Conservation (phyloP, 2,797 vertebrate genomes). For the Smutsia gigantea region DNA sequence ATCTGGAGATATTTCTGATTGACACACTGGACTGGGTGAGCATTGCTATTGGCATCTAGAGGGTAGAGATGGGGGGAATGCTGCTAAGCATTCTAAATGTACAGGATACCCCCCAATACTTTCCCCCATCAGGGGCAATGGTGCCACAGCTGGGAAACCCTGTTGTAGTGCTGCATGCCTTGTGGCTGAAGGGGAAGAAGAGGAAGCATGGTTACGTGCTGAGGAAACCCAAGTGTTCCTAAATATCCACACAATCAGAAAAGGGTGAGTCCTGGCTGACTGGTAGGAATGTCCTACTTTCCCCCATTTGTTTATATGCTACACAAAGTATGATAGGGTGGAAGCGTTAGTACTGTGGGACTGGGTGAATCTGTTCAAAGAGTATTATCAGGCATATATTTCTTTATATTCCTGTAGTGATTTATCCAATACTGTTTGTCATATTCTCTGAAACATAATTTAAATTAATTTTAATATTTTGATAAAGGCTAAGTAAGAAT, state of each 20-base stretch:
- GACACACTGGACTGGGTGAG: neutral
- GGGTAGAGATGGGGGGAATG: neutral
- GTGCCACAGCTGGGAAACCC: neutral
- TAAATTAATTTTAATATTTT: neutral
- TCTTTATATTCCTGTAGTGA: neutral
- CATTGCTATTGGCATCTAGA: neutral
- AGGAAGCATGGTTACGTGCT: fast-evolving
- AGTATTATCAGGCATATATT: neutral
- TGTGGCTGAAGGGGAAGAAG: neutral
- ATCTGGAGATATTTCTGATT: neutral
- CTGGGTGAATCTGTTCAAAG: neutral
- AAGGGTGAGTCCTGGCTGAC: neutral
- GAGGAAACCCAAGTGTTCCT: neutral
- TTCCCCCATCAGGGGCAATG: neutral
- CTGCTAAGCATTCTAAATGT: neutral
- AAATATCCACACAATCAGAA: neutral
- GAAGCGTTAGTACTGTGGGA: neutral
- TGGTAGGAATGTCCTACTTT: neutral
- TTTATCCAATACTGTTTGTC: neutral
- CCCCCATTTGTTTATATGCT: neutral
- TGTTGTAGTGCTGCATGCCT: too few species aligned
- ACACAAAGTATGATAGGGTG: neutral
- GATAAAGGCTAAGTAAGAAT: neutral
- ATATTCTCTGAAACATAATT: neutral
- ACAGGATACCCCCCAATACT: fast-evolving